These are phyloP conservation scores for Equus przewalskii DNA, from an alignment of 2,113 vertebrate genomes.

Conservation along the genomic window DNA sequence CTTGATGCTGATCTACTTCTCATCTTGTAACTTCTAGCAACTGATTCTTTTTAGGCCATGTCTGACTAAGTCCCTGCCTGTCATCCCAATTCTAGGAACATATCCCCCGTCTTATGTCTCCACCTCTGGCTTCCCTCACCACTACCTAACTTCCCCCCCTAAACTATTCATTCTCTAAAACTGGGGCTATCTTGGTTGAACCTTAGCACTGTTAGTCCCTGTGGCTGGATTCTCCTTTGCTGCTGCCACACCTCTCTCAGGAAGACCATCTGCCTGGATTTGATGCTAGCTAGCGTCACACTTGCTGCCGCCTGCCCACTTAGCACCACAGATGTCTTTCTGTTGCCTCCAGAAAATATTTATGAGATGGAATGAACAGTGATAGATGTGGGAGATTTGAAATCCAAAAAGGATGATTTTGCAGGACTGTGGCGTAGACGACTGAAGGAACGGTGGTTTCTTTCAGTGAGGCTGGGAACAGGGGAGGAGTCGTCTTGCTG, in stretches of 20 bases:
- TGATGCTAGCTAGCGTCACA: neutral
- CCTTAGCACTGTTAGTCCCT: neutral
- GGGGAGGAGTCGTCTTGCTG: neutral
- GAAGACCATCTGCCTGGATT: neutral
- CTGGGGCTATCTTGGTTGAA: neutral
- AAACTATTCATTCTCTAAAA: neutral
- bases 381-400: neutral
- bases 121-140: neutral
- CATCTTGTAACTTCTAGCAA: slow-evolving; percentile 12
- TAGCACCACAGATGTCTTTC: neutral
- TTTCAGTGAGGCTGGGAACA: neutral
- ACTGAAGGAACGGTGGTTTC: neutral
- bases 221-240: neutral
- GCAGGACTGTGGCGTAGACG: neutral
- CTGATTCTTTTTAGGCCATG: neutral
- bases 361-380: neutral
- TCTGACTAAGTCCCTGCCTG: neutral
- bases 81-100: neutral
- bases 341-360: slow-evolving; percentile 26
- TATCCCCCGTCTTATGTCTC: neutral
- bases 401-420: slow-evolving; percentile 21
- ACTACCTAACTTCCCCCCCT: neutral
- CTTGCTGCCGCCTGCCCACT: neutral
- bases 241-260: neutral
- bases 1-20: neutral